Evolutionary conservation across 2,113 vertebrate species (phyloP).

Genomic region (Syngnathus floridae): DNA sequence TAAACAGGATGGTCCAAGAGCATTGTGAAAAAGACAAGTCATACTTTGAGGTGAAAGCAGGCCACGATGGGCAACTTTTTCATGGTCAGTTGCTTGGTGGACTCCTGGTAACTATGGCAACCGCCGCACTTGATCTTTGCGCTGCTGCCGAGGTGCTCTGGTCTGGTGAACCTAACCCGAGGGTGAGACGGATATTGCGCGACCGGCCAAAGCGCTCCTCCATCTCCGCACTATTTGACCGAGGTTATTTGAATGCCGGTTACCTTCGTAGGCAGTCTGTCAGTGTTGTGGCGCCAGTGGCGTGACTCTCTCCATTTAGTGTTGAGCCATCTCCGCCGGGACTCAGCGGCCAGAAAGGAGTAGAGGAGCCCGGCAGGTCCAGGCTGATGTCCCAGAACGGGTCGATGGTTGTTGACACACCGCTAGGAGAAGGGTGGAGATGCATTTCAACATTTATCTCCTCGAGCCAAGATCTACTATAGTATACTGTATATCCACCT

Average conservation of each 20-base stretch:
- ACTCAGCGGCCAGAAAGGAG: conserved; percentile 96
- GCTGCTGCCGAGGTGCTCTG: conserved; percentile 96
- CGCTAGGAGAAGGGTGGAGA: conserved; percentile 60
- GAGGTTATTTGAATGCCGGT: neutral
- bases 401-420: conserved; percentile 97
- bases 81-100: conserved; percentile 99
- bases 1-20: neutral
- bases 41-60: conserved; percentile 98
- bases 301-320: conserved; percentile 90
- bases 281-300: conserved; percentile 86
- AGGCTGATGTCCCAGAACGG: conserved; percentile 98
- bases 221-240: too few species aligned
- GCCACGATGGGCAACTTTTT: conserved; percentile 98
- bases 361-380: conserved; percentile 94
- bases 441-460: neutral
- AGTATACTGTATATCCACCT: conserved; percentile 22
- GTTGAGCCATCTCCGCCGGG: conserved; percentile 86
- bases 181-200: conserved; percentile 34
- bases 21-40: conserved; percentile 24
- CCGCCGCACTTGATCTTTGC: conserved; percentile 99
- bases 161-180: conserved; percentile 83
- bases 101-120: conserved; percentile 98
- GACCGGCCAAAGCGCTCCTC: too few species aligned
- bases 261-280: conserved; percentile 95
- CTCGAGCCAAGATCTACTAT: too few species aligned